Conservation (phyloP, 2,113 vertebrate genomes). For the Paracanthobrama guichenoti region DNA sequence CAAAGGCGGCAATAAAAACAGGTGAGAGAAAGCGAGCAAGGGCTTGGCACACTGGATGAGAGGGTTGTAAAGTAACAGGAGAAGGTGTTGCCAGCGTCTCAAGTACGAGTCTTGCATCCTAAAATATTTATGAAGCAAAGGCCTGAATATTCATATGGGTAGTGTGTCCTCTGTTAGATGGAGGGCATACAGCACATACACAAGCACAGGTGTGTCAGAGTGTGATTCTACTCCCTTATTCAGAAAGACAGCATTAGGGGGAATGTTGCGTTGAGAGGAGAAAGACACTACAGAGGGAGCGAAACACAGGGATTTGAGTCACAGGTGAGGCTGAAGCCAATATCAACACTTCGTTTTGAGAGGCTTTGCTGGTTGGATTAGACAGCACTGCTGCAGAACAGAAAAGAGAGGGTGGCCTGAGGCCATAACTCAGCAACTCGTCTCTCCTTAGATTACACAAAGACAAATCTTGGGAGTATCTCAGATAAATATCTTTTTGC, state of each 20-base stretch:
- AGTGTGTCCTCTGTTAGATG: constrained; percentile 37
- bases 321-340: neutral
- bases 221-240: constrained; percentile 13
- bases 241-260: constrained; percentile 10
- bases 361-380: constrained; percentile 17
- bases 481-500: constrained; percentile 22
- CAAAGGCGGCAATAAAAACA: constrained; percentile 51
- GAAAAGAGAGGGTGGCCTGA: neutral
- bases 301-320: neutral
- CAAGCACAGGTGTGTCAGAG: constrained; percentile 31
- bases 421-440: constrained; percentile 17
- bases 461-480: neutral
- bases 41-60: neutral
- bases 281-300: neutral
- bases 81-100: neutral
- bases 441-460: constrained; percentile 24
- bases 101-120: constrained; percentile 29
- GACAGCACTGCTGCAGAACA: neutral
- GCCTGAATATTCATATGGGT: constrained; percentile 22
- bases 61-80: constrained; percentile 31
- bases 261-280: constrained; percentile 14
- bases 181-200: constrained; percentile 59
- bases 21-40: neutral
- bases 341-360: neutral
- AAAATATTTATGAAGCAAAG: constrained; percentile 31